Conservation (phyloP, 2,797 vertebrate species). For the Nannoperca australis region DNA sequence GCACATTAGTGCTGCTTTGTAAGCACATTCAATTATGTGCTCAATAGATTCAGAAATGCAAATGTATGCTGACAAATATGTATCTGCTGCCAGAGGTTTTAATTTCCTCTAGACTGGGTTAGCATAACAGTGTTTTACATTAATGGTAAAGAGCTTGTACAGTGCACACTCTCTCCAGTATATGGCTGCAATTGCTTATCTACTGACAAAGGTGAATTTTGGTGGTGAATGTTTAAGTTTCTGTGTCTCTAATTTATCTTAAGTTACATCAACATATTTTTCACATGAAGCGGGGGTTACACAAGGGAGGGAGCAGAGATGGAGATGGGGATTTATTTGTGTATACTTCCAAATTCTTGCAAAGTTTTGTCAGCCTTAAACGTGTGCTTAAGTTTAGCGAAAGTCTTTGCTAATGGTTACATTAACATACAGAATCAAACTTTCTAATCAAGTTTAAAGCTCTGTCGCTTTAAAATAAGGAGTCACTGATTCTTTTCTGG, state of each 20-base stretch:
- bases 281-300: not conserved
- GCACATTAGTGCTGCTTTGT: constrained; percentile 4
- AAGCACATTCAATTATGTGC: not conserved
- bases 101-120: not conserved
- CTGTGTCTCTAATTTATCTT: constrained; percentile 31
- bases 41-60: constrained; percentile 16
- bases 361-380: not conserved
- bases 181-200: not conserved
- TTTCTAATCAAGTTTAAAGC: not conserved
- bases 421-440: constrained; percentile 5
- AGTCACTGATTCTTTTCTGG: constrained; percentile 7
- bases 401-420: not conserved
- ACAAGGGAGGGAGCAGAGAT: not conserved
- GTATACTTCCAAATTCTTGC: constrained; percentile 8
- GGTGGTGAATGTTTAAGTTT: constrained; percentile 31
- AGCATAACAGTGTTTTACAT: not conserved
- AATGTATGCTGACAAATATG: constrained; percentile 9
- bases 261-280: constrained; percentile 27
- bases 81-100: constrained; percentile 1
- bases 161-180: not conserved
- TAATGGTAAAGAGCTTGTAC: not conserved
- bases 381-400: not conserved
- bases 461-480: constrained; percentile 17
- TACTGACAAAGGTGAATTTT: constrained; percentile 22
- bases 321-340: constrained; percentile 33